Percentiles rank a stretch among this genome's conserved stretches.
These are phyloP conservation scores for Zeuzera pyrina DNA, from an alignment of 2,888 invertebrate species.

Conservation along the genomic window DNA sequence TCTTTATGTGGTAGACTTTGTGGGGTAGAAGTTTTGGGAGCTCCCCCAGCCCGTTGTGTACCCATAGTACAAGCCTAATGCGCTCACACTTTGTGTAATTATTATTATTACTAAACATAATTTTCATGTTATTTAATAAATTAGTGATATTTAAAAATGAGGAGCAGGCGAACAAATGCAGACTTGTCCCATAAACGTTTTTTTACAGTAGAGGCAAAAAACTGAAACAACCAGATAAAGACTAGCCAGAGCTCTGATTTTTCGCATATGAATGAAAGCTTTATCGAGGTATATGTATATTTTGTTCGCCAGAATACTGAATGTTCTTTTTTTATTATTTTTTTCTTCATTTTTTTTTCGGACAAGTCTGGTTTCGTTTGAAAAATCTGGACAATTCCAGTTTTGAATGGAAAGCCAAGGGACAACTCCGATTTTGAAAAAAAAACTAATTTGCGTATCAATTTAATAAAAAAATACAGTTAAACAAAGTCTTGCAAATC, in stretches of 20 bases:
- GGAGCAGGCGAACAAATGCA: neutral
- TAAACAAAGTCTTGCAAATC: constrained; percentile 2
- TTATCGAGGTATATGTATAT: neutral
- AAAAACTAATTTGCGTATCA: neutral
- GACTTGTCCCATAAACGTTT: neutral
- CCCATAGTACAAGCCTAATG: too few relatives aligned
- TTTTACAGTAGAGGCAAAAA: neutral
- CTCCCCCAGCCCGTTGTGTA: too few relatives aligned
- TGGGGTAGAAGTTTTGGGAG: too few relatives aligned
- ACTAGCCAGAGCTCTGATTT: neutral
- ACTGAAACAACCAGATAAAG: neutral
- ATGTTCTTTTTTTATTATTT: neutral
- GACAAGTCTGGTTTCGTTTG: neutral
- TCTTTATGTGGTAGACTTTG: too few relatives aligned
- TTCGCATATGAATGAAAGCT: neutral
- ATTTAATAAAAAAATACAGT: neutral
- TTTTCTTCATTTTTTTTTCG: neutral
- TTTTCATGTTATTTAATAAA: too few relatives aligned
- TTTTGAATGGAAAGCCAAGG: neutral
- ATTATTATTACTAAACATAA: too few relatives aligned
- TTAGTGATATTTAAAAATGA: too few relatives aligned
- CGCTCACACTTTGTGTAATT: too few relatives aligned
- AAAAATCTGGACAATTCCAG: neutral
- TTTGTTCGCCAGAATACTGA: neutral
- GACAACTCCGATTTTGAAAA: neutral